Percentiles rank a stretch among this genome's conserved stretches.
phyloP scores from a whole-genome alignment of 1,140 invertebrate genomes.

The Maniola jurtina region DNA sequence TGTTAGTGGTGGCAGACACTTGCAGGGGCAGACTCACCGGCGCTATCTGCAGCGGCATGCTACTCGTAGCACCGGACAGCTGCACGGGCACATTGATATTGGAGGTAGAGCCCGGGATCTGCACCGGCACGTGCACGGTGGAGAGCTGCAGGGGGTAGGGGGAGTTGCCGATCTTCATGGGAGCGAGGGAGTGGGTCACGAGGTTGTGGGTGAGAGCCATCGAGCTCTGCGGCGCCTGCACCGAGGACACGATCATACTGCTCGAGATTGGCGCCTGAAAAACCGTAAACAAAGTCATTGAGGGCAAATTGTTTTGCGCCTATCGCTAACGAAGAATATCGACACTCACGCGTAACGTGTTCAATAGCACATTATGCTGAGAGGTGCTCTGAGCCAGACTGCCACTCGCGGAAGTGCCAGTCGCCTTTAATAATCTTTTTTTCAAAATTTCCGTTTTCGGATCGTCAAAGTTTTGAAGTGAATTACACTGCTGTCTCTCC shows the following conservation, averaged over 20 bases:
- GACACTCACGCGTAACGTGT: conserved; percentile 72
- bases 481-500: conserved; percentile 73
- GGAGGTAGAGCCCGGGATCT: conserved; percentile 67
- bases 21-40: conserved; percentile 68
- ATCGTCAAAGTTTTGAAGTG: conserved; percentile 77
- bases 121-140: conserved; percentile 73
- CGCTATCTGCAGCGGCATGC: conserved; percentile 63
- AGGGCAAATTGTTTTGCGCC: conserved; percentile 39
- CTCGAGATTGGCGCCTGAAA: conserved; percentile 73
- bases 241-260: conserved; percentile 74
- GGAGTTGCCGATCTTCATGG: conserved; percentile 66
- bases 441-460: conserved; percentile 75
- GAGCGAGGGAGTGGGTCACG: conserved; percentile 68
- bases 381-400: conserved; percentile 59
- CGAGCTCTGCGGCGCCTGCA: conserved; percentile 70
- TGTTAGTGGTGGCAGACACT: conserved; percentile 64
- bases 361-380: conserved; percentile 73
- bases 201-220: conserved; percentile 67
- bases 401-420: conserved; percentile 45
- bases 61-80: conserved; percentile 56
- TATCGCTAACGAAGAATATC: conserved; percentile 37
- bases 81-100: conserved; percentile 73
- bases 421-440: conserved; percentile 73
- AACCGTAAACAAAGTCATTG: conserved; percentile 52
- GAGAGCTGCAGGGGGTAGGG: conserved; percentile 68